Evolutionary conservation across 2,113 vertebrate species (phyloP).

Genomic region (Lophura nycthemera): DNA sequence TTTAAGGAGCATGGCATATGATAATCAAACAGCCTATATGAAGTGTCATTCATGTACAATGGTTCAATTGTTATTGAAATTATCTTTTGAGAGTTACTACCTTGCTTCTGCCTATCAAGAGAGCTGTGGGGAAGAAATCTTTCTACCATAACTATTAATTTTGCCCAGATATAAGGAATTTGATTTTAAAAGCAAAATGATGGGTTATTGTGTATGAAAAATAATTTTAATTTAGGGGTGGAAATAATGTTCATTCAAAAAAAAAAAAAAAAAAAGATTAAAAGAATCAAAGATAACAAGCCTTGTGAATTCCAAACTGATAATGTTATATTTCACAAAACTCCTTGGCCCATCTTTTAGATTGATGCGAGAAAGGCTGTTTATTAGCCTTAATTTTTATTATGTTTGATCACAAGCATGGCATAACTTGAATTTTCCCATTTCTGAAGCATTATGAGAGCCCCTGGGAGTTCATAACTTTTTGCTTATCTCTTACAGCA

Average conservation of each 20-base stretch:
- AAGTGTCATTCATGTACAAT: conserved; percentile 36
- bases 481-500: conserved; percentile 60
- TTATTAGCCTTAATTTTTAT: conserved; percentile 51
- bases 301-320: neutral
- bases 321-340: neutral
- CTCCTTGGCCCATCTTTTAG: neutral
- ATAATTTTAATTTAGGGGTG: neutral
- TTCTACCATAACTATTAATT: conserved; percentile 4
- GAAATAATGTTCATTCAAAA: neutral
- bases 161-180: neutral
- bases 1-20: neutral
- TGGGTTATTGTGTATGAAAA: neutral
- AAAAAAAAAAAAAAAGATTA: neutral
- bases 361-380: neutral
- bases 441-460: conserved; percentile 35
- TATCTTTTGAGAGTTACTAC: conserved; percentile 6
- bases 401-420: conserved; percentile 9
- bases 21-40: conserved; percentile 14
- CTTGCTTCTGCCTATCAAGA: neutral
- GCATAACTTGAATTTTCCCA: conserved; percentile 33
- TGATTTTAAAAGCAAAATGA: neutral
- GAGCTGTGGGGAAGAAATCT: conserved; percentile 6
- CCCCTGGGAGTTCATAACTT: conserved; percentile 43
- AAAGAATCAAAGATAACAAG: neutral
- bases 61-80: conserved; percentile 63